These are phyloP conservation scores for Austrofundulus limnaeus DNA, from an alignment of 2,113 vertebrate species.

Conservation along the genomic window DNA sequence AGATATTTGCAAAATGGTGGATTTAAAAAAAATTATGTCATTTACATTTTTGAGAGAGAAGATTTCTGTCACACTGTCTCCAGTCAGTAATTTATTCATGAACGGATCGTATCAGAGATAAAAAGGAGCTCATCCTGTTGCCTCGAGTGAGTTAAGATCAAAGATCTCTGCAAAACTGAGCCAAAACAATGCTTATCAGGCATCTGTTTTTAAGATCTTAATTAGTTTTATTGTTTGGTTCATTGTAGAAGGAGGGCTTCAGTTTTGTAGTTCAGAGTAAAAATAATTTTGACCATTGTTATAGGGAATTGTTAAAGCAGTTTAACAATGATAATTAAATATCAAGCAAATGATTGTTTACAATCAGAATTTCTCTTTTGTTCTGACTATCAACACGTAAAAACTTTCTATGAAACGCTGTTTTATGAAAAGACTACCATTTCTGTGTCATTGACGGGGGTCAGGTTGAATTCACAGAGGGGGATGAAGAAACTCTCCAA, in stretches of 20 bases:
- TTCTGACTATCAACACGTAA: not conserved
- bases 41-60: not conserved
- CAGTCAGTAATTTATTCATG: constrained; percentile 26
- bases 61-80: constrained; percentile 5
- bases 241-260: constrained; percentile 11
- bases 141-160: constrained; percentile 36
- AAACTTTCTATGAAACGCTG: not conserved
- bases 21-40: not conserved
- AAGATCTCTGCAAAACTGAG: constrained; percentile 34
- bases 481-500: constrained; percentile 91
- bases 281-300: not conserved
- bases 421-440: constrained; percentile 77
- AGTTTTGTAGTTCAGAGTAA: constrained; percentile 9
- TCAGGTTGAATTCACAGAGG: constrained; percentile 85
- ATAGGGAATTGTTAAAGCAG: constrained; percentile 5
- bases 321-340: not conserved
- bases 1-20: not conserved
- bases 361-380: no score
- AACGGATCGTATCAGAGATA: constrained; percentile 20
- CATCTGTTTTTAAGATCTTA: constrained; percentile 28
- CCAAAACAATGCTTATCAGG: constrained; percentile 28
- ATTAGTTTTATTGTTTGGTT: constrained; percentile 29
- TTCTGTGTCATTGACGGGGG: constrained; percentile 78
- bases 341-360: no score
- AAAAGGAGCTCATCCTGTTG: constrained; percentile 20